These are phyloP conservation scores for Probosciger aterrimus DNA, from an alignment of 2,113 vertebrate species.

Conservation along the genomic window DNA sequence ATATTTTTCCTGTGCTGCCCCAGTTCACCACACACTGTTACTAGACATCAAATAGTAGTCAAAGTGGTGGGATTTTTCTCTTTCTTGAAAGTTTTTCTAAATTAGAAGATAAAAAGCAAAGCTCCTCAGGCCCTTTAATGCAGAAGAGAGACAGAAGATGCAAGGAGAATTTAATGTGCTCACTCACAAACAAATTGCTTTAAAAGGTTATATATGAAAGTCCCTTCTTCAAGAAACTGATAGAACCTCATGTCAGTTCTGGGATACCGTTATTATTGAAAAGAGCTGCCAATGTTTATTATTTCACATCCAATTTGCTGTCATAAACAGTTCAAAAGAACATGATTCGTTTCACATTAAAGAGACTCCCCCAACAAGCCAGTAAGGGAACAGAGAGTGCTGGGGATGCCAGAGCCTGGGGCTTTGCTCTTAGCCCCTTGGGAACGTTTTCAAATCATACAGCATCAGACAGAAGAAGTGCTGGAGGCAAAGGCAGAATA, in stretches of 20 bases:
- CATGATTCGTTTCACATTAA: slow-evolving; percentile 22
- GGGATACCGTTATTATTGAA: neutral
- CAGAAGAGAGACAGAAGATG: neutral
- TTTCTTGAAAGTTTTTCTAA: neutral
- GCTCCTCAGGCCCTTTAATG: neutral
- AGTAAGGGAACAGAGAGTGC: neutral
- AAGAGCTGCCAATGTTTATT: slow-evolving; percentile 22
- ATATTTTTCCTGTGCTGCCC: neutral
- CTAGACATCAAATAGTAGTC: neutral
- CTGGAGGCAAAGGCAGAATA: slow-evolving; percentile 25
- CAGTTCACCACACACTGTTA: neutral
- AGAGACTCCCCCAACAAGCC: neutral
- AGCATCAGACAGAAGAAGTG: neutral
- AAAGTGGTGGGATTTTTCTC: neutral
- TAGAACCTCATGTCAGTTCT: neutral
- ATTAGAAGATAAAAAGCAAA: neutral
- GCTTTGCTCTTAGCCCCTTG: neutral
- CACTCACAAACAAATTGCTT: neutral
- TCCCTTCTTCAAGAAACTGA: slow-evolving; percentile 4
- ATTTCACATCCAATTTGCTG: slow-evolving; percentile 27
- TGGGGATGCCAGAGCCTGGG: neutral
- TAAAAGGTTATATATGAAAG: neutral
- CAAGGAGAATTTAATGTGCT: neutral
- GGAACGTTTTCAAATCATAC: slow-evolving; percentile 1
- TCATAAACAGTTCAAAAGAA: slow-evolving; percentile 39